Evolutionary conservation across 2,113 vertebrate species (phyloP).

Genomic region (Cyphomyrus discorhynchus): DNA sequence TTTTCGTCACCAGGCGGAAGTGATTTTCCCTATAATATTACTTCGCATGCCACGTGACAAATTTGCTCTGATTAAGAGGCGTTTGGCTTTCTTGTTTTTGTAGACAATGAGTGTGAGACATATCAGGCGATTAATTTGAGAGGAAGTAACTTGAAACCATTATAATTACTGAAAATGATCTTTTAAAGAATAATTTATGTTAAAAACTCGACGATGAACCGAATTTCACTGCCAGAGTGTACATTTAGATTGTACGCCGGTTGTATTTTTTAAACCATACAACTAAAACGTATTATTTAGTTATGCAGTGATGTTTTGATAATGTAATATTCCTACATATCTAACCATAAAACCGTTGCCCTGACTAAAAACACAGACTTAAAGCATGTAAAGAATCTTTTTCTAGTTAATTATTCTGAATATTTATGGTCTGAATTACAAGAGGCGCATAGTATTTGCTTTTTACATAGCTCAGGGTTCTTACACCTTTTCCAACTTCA

Average conservation of each 20-base stretch:
- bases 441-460: not conserved
- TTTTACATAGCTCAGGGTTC: not conserved
- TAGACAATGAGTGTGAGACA: not conserved
- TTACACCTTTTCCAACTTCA: too few species aligned
- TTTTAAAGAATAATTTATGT: not conserved
- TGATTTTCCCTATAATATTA: not conserved
- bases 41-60: constrained; percentile 3
- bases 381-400: not conserved
- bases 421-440: not conserved
- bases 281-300: not conserved
- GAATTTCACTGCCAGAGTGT: not conserved
- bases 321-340: not conserved
- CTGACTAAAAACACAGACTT: not conserved
- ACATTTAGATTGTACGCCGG: not conserved
- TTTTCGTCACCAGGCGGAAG: constrained; percentile 13
- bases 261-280: not conserved
- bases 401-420: not conserved
- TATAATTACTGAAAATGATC: not conserved
- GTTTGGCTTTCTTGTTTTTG: not conserved
- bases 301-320: not conserved
- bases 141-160: not conserved
- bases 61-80: not conserved
- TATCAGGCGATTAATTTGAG: not conserved
- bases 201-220: not conserved
- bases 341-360: not conserved